These are phyloP conservation scores for Petrocephalus schoutedeni DNA, from an alignment of 2,797 vertebrate species.

Conservation along the genomic window DNA sequence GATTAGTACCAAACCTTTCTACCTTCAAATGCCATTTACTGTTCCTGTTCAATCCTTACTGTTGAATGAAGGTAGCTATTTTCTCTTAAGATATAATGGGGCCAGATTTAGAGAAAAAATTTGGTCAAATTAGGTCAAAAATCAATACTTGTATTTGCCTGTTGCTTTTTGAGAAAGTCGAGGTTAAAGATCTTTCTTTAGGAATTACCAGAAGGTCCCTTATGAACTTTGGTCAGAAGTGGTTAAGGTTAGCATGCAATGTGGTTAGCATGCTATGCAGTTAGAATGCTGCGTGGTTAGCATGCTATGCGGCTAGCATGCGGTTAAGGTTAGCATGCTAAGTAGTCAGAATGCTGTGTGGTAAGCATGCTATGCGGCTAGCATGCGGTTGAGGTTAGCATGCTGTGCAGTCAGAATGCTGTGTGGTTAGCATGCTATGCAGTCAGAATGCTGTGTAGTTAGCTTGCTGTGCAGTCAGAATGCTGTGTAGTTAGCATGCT, in stretches of 20 bases:
- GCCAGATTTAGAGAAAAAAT: background rate
- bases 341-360: background rate
- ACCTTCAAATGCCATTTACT: background rate
- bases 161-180: background rate
- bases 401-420: background rate
- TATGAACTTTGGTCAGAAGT: background rate
- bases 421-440: background rate
- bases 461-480: background rate
- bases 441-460: too few relatives aligned
- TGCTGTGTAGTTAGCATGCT: background rate
- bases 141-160: background rate
- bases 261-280: background rate
- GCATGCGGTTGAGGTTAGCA: background rate
- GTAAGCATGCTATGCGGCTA: background rate
- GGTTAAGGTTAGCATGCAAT: background rate
- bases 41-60: background rate
- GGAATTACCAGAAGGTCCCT: background rate
- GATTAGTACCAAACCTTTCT: background rate
- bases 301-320: background rate
- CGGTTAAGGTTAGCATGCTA: background rate
- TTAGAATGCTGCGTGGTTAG: background rate
- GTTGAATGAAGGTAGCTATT: background rate
- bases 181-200: background rate
- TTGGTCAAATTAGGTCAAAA: background rate
- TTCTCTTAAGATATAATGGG: background rate